phyloP scores from a whole-genome alignment of 2,888 invertebrate genomes.

The Hyposoter didymator region DNA sequence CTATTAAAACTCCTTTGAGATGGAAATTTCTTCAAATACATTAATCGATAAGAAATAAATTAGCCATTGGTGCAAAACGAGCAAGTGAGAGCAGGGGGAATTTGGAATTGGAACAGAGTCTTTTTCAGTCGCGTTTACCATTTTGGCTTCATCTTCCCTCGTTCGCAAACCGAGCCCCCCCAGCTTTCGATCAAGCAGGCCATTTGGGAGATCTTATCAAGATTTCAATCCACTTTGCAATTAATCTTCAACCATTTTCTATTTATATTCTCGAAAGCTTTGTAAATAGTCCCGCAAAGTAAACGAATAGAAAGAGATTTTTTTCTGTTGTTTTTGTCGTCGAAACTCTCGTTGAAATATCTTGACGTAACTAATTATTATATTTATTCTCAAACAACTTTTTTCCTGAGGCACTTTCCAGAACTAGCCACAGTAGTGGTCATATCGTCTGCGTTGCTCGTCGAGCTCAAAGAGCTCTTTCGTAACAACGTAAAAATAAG shows the following conservation, averaged over 20 bases:
- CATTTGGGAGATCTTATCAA: slow-evolving; percentile 25
- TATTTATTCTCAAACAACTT: background rate
- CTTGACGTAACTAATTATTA: background rate
- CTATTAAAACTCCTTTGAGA: slow-evolving; percentile 7
- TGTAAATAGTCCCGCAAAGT: background rate
- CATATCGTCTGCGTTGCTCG: slow-evolving; percentile 17
- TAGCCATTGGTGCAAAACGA: slow-evolving; percentile 2
- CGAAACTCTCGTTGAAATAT: background rate
- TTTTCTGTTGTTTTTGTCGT: background rate
- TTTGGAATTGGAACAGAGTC: slow-evolving; percentile 37
- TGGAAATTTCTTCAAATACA: background rate
- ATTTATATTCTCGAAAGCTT: background rate
- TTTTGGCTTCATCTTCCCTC: background rate
- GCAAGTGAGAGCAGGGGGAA: background rate
- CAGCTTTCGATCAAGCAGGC: slow-evolving; percentile 16
- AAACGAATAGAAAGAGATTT: background rate
- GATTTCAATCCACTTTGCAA: background rate
- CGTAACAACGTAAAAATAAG: slow-evolving; percentile 32
- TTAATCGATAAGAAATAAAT: background rate
- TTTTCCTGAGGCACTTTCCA: slow-evolving; percentile 6
- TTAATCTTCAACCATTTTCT: background rate
- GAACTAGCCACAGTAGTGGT: slow-evolving; percentile 42
- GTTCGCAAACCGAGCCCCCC: slow-evolving; percentile 14
- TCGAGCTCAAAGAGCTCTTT: slow-evolving; percentile 17
- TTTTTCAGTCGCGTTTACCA: slow-evolving; percentile 8